Evolutionary conservation across 2,888 invertebrate species (phyloP).

Genomic region (Eupithecia centaureata): DNA sequence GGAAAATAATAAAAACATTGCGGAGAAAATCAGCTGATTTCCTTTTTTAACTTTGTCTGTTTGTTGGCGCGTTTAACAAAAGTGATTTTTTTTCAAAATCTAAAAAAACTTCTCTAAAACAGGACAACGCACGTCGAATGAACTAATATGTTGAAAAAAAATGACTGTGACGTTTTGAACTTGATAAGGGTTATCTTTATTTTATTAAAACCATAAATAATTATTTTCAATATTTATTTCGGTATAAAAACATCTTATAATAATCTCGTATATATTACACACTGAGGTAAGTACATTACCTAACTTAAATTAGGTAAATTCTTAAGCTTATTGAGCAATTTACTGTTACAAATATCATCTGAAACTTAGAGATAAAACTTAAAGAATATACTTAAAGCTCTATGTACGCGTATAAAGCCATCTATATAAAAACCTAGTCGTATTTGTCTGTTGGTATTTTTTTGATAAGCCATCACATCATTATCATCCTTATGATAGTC

Average conservation of each 20-base stretch:
- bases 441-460: not conserved
- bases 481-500: not conserved
- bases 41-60: no score
- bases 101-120: no score
- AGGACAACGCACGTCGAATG: no score
- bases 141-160: no score
- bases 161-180: no score
- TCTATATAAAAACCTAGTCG: not conserved
- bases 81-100: no score
- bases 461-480: not conserved
- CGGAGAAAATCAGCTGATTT: no score
- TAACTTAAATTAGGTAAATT: not conserved
- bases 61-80: no score
- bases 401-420: not conserved
- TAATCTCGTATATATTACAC: constrained; percentile 1
- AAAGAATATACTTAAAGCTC: not conserved
- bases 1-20: no score
- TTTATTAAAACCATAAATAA: not conserved
- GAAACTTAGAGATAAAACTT: not conserved
- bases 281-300: not conserved
- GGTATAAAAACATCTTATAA: constrained; percentile 22
- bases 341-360: not conserved
- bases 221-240: constrained; percentile 14
- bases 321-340: constrained; percentile 4
- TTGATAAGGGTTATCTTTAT: not conserved